Evolutionary conservation across 2,888 invertebrate genomes (phyloP), one percentile per base, ranked within the genome.

Genomic region (Teleogryllus oceanicus): DNA sequence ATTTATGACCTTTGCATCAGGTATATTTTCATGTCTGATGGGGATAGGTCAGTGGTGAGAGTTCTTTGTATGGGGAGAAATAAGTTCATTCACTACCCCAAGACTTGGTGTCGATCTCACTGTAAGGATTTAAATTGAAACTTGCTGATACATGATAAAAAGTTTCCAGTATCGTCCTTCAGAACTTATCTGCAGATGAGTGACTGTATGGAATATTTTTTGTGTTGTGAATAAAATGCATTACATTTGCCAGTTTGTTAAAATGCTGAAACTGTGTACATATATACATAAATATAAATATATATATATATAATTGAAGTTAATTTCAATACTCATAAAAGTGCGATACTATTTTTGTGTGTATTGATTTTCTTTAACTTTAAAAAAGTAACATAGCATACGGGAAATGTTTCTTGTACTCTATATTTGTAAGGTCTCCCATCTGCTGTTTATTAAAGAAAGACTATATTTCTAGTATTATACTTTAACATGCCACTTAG

Each of bases 271-370:
- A 62, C 16, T 62, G 62, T 62, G 62, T 62, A 62, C 13, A 62
- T 62, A 62, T 62, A 62, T 62, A 62, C 62, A 62, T 62, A 62
- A n/a, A 13, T 62, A 62, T 62, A 62, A 62, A 62, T 62, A 62
- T 62, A 62, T 62, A 62, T 62, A 62, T 62, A 62, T 62, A 62
- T 62, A 62, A 62, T 62, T 62, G 62, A 62, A 62, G 62, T 62
- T 62, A 62, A 62, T 18, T 62, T 62, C 62, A 62, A 62, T 62
- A 62, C 62, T 62, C 62, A 62, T 62, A 62, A 62, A 62, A 62
- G 62, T 62, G 62, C 62, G 62, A 62, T 62, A 37, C 37, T 37
- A 62, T 62, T 62, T 62, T 62, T 62, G 62, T 62, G 62, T 62
- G 62, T 62, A 62, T 62, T 62, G 62, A 62, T 62, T 62, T 62